These are phyloP conservation scores for Formica aserva DNA, from an alignment of 2,888 invertebrate genomes.

Conservation along the genomic window DNA sequence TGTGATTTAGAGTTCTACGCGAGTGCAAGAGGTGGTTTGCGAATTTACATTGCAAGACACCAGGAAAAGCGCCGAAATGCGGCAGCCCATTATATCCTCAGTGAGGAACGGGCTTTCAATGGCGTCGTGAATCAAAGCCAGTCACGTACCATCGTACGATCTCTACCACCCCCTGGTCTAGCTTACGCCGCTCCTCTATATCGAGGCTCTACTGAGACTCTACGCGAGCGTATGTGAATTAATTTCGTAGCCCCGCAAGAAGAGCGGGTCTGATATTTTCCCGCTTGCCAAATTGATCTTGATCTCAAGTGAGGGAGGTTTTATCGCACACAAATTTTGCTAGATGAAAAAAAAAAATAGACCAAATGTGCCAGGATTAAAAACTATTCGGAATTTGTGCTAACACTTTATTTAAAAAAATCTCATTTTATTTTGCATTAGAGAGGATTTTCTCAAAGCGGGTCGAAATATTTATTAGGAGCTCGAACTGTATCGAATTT, in stretches of 20 bases:
- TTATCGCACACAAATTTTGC: neutral
- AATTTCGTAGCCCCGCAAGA: constrained; percentile 41
- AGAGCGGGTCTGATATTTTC: constrained; percentile 4
- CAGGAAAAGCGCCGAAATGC: constrained; percentile 54
- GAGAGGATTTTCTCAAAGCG: neutral
- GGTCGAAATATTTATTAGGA: neutral
- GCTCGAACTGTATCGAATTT: constrained; percentile 9
- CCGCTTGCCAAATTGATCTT: neutral
- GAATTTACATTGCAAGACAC: constrained; percentile 16
- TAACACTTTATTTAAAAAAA: neutral
- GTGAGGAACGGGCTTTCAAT: constrained; percentile 60
- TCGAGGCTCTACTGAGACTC: constrained; percentile 2
- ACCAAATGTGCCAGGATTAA: neutral
- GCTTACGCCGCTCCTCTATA: constrained; percentile 36
- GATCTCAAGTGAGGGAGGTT: neutral
- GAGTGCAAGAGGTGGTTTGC: neutral
- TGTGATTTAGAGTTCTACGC: neutral
- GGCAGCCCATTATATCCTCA: constrained; percentile 60
- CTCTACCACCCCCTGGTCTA: constrained; percentile 36
- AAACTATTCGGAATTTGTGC: neutral
- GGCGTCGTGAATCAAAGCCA: constrained; percentile 65
- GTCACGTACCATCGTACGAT: constrained; percentile 62
- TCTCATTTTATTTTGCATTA: neutral
- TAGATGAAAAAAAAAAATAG: neutral
- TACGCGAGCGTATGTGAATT: constrained; percentile 37